Percentiles rank a stretch among this genome's conserved stretches.
Evolutionary conservation across 2,888 invertebrate genomes (phyloP).

Genomic region (Zele albiditarsus): DNA sequence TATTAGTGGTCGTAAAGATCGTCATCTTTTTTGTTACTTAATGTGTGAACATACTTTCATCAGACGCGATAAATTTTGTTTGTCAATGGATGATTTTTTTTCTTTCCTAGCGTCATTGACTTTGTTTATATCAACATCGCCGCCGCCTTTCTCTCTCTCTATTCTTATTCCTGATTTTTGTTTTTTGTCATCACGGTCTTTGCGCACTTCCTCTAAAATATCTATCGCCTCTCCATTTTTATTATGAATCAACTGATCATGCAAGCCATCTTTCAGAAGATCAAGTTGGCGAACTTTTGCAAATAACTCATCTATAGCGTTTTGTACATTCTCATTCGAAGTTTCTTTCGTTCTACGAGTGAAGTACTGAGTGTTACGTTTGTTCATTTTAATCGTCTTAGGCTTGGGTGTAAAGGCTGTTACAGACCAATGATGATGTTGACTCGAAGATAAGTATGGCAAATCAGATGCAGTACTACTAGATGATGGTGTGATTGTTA

Average conservation of each 20-base stretch:
- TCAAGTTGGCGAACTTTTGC: constrained; percentile 50
- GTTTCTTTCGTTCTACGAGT: constrained; percentile 52
- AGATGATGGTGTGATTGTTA: constrained; percentile 32
- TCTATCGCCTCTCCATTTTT: constrained; percentile 2
- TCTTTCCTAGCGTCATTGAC: background rate
- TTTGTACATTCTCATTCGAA: constrained; percentile 50
- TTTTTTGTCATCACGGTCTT: background rate
- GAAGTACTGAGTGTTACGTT: constrained; percentile 47
- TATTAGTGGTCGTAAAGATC: background rate
- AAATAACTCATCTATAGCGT: constrained; percentile 50
- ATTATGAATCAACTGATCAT: background rate
- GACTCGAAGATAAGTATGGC: background rate
- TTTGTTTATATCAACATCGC: background rate
- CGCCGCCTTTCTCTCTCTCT: background rate
- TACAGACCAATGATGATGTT: constrained; percentile 37
- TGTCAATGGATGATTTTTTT: background rate
- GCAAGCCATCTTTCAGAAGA: constrained; percentile 29
- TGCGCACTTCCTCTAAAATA: background rate
- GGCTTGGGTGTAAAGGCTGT: constrained; percentile 40
- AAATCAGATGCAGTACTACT: constrained; percentile 26
- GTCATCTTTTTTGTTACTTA: background rate
- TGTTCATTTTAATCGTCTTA: background rate
- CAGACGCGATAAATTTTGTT: constrained; percentile 16
- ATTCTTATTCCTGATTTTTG: background rate
- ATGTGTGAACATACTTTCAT: constrained; percentile 18